Conservation (phyloP, 2,888 invertebrate genomes). For the Tyria jacobaeae region DNA sequence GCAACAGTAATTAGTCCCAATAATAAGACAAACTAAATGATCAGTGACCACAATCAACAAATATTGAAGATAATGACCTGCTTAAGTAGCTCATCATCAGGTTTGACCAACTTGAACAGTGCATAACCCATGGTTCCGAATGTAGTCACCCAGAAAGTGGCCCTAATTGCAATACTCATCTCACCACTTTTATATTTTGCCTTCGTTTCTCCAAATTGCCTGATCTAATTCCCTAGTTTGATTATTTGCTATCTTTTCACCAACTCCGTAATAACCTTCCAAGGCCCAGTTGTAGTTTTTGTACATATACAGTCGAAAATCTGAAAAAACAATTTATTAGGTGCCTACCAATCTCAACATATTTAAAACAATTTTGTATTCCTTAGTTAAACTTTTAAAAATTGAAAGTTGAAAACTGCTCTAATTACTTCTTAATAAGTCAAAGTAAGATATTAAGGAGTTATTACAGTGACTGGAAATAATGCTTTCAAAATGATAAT, state of each 20-base stretch:
- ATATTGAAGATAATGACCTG: constrained; percentile 74
- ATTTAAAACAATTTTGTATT: no score
- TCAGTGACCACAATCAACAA: constrained; percentile 58
- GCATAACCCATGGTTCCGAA: constrained; percentile 88
- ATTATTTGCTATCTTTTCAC: constrained; percentile 87
- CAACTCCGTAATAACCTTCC: constrained; percentile 90
- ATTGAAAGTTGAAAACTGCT: no score
- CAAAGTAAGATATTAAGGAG: no score
- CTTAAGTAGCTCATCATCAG: constrained; percentile 85
- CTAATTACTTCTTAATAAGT: no score
- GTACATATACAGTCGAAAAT: constrained; percentile 89
- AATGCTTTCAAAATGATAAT: no score
- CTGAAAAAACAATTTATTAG: constrained; percentile 77
- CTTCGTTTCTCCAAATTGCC: constrained; percentile 85
- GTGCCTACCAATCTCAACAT: no score
- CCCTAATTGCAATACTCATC: constrained; percentile 82
- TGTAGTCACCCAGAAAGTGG: constrained; percentile 86
- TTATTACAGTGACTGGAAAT: no score
- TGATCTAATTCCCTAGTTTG: constrained; percentile 85
- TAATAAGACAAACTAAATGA: constrained; percentile 37
- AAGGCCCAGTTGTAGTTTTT: constrained; percentile 89
- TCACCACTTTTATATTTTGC: constrained; percentile 80
- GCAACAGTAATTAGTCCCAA: constrained; percentile 16
- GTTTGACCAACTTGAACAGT: constrained; percentile 85
- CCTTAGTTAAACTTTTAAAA: no score